Conservation (phyloP, 2,113 vertebrate species). For the Pelecanus crispus region DNA sequence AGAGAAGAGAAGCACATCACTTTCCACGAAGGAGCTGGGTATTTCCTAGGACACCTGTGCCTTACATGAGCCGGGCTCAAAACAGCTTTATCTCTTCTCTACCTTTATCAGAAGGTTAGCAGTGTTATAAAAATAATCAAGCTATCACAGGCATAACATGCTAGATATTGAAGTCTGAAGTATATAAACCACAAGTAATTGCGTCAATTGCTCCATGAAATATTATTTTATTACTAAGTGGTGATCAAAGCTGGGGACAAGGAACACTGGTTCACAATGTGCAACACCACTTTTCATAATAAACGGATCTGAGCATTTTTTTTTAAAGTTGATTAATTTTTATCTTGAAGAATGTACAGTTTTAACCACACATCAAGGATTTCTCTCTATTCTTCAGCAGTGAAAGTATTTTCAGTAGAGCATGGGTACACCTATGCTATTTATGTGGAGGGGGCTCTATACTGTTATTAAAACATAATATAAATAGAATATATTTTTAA, state of each 20-base stretch:
- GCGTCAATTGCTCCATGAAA: neutral
- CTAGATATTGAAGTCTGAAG: neutral
- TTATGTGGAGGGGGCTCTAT: neutral
- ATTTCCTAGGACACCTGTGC: neutral
- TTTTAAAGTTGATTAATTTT: too few relatives aligned
- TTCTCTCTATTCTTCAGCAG: neutral
- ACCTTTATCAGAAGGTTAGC: neutral
- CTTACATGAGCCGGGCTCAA: neutral
- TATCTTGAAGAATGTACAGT: neutral
- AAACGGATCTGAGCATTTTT: too few relatives aligned
- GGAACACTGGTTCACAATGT: neutral
- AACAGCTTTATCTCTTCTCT: neutral
- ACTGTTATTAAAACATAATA: neutral
- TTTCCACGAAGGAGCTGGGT: neutral
- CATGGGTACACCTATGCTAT: neutral
- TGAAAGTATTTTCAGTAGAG: neutral
- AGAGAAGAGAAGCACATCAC: neutral
- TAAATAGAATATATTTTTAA: too few relatives aligned
- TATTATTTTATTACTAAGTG: neutral
- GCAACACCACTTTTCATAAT: neutral
- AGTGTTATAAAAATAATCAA: neutral
- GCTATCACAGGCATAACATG: neutral
- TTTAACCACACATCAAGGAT: neutral
- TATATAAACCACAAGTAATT: neutral
- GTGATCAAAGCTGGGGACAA: conserved; percentile 1